Conservation (phyloP, 2,888 invertebrate genomes). For the Pterobdella sp. region DNA sequence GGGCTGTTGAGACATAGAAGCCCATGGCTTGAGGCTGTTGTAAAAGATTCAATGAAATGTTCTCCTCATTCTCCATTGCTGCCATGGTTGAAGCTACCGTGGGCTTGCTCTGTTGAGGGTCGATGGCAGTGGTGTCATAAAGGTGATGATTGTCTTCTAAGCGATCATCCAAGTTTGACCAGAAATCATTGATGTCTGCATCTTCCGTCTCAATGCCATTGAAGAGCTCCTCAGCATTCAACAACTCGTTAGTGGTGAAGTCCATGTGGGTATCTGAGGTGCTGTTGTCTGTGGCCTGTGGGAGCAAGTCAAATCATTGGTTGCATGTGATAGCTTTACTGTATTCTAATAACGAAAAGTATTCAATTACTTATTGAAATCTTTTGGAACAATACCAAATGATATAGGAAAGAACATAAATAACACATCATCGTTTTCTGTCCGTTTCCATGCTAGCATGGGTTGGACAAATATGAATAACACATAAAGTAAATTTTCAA, state of each 20-base stretch:
- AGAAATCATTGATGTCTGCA: slow-evolving; percentile 30
- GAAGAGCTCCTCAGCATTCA: slow-evolving; percentile 29
- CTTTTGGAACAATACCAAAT: no score
- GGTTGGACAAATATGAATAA: no score
- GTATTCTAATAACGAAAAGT: no score
- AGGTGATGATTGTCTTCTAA: slow-evolving; percentile 11
- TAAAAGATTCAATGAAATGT: slow-evolving; percentile 50
- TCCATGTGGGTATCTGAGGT: slow-evolving; percentile 28
- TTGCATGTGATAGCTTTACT: no score
- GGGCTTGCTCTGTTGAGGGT: not conserved
- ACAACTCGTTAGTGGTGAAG: slow-evolving; percentile 27
- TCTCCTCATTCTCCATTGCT: slow-evolving; percentile 30
- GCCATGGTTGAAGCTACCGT: not conserved
- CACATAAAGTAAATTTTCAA: no score
- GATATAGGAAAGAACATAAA: no score
- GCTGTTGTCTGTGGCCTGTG: slow-evolving; percentile 23
- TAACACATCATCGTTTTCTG: no score
- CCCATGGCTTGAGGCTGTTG: slow-evolving; percentile 97
- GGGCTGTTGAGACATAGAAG: slow-evolving; percentile 89
- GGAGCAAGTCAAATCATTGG: not conserved
- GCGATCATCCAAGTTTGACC: slow-evolving; percentile 21
- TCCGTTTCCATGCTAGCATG: no score
- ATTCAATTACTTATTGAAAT: no score
- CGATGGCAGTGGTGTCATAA: slow-evolving; percentile 16
- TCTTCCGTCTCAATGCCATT: slow-evolving; percentile 27